Conservation (phyloP, 2,113 vertebrate species). For the Tringa solitaria region DNA sequence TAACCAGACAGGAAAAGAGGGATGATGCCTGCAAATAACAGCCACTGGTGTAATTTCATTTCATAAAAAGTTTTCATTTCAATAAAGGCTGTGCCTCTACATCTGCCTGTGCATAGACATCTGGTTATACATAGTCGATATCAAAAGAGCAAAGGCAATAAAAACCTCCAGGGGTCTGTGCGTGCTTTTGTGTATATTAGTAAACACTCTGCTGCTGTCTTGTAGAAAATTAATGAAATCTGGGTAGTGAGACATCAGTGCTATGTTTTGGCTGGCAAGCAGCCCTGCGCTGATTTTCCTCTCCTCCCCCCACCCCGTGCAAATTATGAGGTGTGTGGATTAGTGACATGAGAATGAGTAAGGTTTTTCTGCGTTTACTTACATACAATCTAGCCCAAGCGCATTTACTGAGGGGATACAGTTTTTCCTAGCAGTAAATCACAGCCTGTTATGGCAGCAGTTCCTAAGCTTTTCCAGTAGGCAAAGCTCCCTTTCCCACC, state of each 20-base stretch:
- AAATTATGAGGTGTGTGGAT: conserved; percentile 37
- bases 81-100: background rate
- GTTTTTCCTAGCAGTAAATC: conserved; percentile 36
- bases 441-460: background rate
- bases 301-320: background rate
- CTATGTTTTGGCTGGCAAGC: conserved; percentile 5
- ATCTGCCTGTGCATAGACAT: background rate
- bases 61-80: background rate
- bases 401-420: background rate
- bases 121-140: background rate
- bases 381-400: background rate
- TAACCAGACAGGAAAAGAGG: background rate
- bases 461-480: background rate
- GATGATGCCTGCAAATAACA: background rate
- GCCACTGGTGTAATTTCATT: background rate
- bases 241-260: background rate
- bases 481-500: background rate
- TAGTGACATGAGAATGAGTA: conserved; percentile 38
- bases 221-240: conserved; percentile 5
- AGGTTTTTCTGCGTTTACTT: conserved; percentile 19
- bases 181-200: background rate
- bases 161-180: background rate
- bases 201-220: background rate
- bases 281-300: background rate
- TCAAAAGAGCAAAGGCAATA: background rate